These are phyloP conservation scores for Anastatus disparis DNA, from an alignment of 1,140 invertebrate genomes.

Conservation along the genomic window DNA sequence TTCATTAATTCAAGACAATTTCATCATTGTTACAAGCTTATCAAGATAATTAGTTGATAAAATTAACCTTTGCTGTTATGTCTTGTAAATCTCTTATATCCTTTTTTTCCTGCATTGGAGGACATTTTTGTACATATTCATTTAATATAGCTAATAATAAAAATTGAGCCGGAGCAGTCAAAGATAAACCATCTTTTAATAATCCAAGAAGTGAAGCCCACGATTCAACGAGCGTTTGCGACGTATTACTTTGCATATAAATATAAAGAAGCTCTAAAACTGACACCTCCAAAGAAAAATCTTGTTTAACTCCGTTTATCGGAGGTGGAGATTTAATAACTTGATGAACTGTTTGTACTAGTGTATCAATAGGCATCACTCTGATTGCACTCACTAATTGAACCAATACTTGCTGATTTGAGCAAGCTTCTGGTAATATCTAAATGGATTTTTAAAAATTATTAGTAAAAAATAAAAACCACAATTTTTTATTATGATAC, in stretches of 20 bases:
- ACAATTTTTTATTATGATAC: too few relatives aligned
- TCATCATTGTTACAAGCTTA: background rate
- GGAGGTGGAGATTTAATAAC: constrained; percentile 83
- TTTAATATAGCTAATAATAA: constrained; percentile 83
- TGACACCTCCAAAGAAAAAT: constrained; percentile 73
- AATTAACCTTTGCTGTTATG: constrained; percentile 71
- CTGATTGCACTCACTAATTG: constrained; percentile 83
- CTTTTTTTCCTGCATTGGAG: constrained; percentile 82
- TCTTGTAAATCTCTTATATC: constrained; percentile 86
- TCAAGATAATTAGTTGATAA: background rate
- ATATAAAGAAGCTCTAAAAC: constrained; percentile 74
- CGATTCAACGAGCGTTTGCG: constrained; percentile 79
- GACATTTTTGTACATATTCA: constrained; percentile 87
- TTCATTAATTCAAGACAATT: background rate
- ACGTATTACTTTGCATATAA: constrained; percentile 78
- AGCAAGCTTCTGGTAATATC: constrained; percentile 75
- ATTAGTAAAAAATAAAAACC: constrained; percentile 24
- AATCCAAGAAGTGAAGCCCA: constrained; percentile 84
- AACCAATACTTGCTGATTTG: constrained; percentile 82
- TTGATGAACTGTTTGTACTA: constrained; percentile 86
- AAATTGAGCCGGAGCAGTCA: constrained; percentile 84
- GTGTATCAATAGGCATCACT: constrained; percentile 85
- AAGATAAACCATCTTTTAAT: constrained; percentile 78
- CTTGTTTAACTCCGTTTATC: constrained; percentile 72
- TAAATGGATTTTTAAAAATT: too few relatives aligned